These are phyloP conservation scores for Zoanthus sansibaricus DNA, from an alignment of 92 coral and sea anemone genomes.

Conservation along the genomic window DNA sequence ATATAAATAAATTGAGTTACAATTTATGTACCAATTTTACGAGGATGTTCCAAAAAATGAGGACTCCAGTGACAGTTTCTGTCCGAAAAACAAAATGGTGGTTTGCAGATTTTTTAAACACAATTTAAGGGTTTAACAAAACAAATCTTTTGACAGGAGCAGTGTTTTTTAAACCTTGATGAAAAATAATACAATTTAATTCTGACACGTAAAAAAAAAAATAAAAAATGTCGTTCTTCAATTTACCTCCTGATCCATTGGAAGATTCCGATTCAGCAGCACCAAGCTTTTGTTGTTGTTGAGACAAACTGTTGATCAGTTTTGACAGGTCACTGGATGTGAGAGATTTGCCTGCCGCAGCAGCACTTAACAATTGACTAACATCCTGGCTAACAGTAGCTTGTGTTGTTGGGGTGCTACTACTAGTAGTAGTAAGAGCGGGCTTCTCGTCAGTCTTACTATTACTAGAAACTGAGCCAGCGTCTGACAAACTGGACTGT, in stretches of 20 bases:
- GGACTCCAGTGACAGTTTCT: no score
- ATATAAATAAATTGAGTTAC: no score
- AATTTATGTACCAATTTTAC: no score
- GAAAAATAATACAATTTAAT: background rate
- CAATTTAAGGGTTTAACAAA: no score
- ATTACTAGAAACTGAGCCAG: conserved; percentile 53
- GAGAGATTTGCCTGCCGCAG: conserved; percentile 88
- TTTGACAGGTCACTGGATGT: conserved; percentile 85
- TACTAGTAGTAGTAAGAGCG: conserved; percentile 32
- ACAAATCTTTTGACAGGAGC: no score
- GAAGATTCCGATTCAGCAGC: conserved; percentile 58
- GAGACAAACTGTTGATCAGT: conserved; percentile 88
- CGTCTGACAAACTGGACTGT: conserved; percentile 51
- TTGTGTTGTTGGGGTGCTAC: conserved; percentile 27
- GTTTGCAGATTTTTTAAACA: no score
- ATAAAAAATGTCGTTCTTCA: conserved; percentile 1
- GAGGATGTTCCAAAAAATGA: no score
- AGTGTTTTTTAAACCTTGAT: background rate
- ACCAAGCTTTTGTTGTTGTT: conserved; percentile 79
- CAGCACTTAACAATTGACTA: conserved; percentile 72
- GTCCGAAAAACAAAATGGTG: no score
- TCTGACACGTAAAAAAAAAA: background rate
- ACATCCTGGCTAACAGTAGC: conserved; percentile 43
- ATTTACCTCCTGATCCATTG: conserved; percentile 76
- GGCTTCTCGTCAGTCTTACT: conserved; percentile 65